Evolutionary conservation across 2,888 invertebrate genomes (phyloP).

Genomic region (Leptopilina myrica): DNA sequence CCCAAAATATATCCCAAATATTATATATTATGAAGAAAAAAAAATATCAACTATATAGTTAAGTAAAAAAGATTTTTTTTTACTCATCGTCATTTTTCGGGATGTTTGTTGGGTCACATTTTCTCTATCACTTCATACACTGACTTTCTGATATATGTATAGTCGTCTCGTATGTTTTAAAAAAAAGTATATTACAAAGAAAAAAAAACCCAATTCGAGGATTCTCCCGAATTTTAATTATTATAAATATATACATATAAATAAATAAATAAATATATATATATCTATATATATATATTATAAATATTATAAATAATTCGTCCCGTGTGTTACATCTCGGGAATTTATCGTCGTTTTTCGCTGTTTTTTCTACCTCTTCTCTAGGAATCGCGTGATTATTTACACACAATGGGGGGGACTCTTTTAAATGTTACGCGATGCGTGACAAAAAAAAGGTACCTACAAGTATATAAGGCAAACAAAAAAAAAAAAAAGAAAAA

Average conservation of each 20-base stretch:
- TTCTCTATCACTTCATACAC: conserved; percentile 35
- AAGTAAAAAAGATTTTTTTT: neutral
- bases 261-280: conserved; percentile 43
- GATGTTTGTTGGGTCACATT: conserved; percentile 32
- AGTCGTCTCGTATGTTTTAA: conserved; percentile 53
- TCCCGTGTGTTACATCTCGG: conserved; percentile 61
- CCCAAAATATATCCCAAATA: conserved; percentile 25
- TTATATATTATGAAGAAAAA: too few species aligned
- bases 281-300: conserved; percentile 49
- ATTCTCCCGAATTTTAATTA: conserved; percentile 60
- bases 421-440: conserved; percentile 54
- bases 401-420: conserved; percentile 49
- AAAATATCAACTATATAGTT: neutral
- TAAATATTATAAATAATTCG: conserved; percentile 52
- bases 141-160: conserved; percentile 37
- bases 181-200: conserved; percentile 46
- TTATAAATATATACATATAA: conserved; percentile 57
- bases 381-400: conserved; percentile 68
- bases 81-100: conserved; percentile 13
- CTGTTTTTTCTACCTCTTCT: conserved; percentile 73
- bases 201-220: conserved; percentile 45
- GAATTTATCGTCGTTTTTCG: conserved; percentile 70
- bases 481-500: conserved; percentile 37
- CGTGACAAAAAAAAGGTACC: conserved; percentile 44
- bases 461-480: conserved; percentile 47